A percentile compares a stretch with the other conserved stretches of the same genome.
Conservation (phyloP, 2,888 invertebrate genomes). For the Plusia festucae region DNA sequence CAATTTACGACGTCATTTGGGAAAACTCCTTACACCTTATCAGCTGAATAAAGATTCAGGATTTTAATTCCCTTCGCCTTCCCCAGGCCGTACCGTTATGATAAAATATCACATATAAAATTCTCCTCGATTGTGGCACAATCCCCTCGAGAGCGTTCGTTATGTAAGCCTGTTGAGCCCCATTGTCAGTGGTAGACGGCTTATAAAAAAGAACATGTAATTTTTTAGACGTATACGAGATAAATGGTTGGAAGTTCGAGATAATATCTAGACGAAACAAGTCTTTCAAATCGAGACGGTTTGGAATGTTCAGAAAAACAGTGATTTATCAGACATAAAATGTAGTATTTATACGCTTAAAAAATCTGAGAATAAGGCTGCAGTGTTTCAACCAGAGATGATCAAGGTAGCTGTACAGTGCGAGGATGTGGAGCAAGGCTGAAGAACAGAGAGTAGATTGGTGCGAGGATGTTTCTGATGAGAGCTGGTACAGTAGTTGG, state of each 20-base stretch:
- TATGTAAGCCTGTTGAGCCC: slow-evolving; percentile 3
- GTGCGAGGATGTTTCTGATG: too few species aligned
- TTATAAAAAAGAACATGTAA: not conserved
- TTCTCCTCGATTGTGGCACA: slow-evolving; percentile 14
- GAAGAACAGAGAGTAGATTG: too few species aligned
- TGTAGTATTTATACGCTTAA: too few species aligned
- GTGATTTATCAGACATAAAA: too few species aligned
- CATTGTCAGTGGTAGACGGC: slow-evolving; percentile 2
- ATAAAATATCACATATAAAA: slow-evolving; percentile 26
- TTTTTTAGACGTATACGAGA: not conserved
- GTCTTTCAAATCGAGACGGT: not conserved
- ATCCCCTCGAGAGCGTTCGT: slow-evolving; percentile 1
- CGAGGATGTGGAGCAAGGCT: too few species aligned
- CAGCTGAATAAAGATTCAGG: slow-evolving; percentile 1
- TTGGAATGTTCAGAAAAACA: too few species aligned
- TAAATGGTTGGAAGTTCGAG: not conserved
- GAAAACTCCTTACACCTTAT: slow-evolving; percentile 3
- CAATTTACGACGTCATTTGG: not conserved
- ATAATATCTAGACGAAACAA: not conserved
- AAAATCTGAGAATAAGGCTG: too few species aligned
- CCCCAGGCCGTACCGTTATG: not conserved
- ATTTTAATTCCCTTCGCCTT: not conserved
- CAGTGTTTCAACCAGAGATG: too few species aligned
- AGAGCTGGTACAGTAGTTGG: too few species aligned
- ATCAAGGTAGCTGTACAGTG: too few species aligned